Base-by-base conservation (phyloP, 2,113 vertebrate genomes). In the Oryzias celebensis region DNA sequence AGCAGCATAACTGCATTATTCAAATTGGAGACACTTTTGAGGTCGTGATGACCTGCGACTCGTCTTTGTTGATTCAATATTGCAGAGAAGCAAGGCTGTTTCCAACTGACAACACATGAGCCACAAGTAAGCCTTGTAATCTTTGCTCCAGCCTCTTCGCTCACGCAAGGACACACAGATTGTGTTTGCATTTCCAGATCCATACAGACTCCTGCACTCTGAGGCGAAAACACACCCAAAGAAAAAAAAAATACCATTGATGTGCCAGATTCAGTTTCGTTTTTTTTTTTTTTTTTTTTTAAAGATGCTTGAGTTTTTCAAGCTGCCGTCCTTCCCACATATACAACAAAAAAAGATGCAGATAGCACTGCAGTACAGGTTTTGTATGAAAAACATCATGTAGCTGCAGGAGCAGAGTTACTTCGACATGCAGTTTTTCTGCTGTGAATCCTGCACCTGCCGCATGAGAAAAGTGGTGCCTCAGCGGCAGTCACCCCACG, bases 31-130 rank as follows among this genome's bases (percentile, higher is more conserved):
- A 71, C 79, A 26, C 77, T 60, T 80, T 57, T 50, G 44, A 62
- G 36, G 72, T 22, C 61, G 54, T 62, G 72, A 84, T 71, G 62
- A 63, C 60, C 72, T 0, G 15, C 14, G 3, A 62, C 55, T 58
- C 3, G 0, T 66, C 74, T 73, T 50, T 41, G 52, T 61, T 70
- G 73, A 83, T 83, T 73, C 75, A 79, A 84, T 83, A 73, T 80
- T n/a, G 14, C 44, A 0, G 17, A 20, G 53, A 28, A 68, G 52
- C 63, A 58, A 15, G 2, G 23, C 48, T 1, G 65, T 62, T 64
- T 68, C 51, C 49, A 58, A 60, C 52, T 31, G 64, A 58, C 8
- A 65, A 65, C 72, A 81, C 81, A 81, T 73, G 77, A 76, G 58
- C 72, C 18, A 13, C 60, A 50, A 62, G 46, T 5, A 62, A 72